Base-by-base conservation (phyloP, 1,140 invertebrate species). In the Trichonephila clavata region DNA sequence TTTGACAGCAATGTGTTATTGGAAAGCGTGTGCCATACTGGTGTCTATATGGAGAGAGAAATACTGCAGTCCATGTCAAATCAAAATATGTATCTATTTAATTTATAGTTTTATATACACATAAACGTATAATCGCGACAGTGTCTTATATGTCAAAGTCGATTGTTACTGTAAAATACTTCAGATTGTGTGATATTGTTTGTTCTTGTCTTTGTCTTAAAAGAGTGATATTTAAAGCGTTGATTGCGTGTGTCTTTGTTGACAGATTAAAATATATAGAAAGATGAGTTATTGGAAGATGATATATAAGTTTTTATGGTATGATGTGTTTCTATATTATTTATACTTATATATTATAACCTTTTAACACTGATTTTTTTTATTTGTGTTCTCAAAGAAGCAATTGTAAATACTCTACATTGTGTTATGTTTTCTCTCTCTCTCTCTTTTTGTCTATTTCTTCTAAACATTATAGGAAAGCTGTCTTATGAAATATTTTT, bases 81-180 rank as follows among this genome's bases (percentile, higher is more conserved):
- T 32, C 71, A 39, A 77, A 39, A 77, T 7, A 39, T 39, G 27
- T 10, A 32, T 60, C n/a, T 63, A 27, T 27, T 63, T 16, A 32
- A 86, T 61, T 59, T 60, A 63, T 86, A 86, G 57, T 86, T 86
- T 86, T 86, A 60, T 86, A 86, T 60, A 20, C 57, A 60, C 50
- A 13, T 50, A 60, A 20, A 59, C 18, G 39, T 63, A 20, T 63
- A 77, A 32, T 39, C 24, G 71, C 16, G 27, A 77, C n/a, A 59
- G 20, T 57, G 81, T 81, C 43, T 21, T 57, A 59, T 84, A n/a
- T 84, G 6, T 84, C 32, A 13, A 10, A 50, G 50, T 50, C 50
- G 2, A 50, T 50, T 50, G 50, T 50, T 50, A 81, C 18, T 39
- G 80, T n/a, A 27, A 43, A 21, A 27, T 57, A 8, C n/a, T 57